phyloP scores from a whole-genome alignment of 2,113 vertebrate genomes.

The Suncus etruscus region DNA sequence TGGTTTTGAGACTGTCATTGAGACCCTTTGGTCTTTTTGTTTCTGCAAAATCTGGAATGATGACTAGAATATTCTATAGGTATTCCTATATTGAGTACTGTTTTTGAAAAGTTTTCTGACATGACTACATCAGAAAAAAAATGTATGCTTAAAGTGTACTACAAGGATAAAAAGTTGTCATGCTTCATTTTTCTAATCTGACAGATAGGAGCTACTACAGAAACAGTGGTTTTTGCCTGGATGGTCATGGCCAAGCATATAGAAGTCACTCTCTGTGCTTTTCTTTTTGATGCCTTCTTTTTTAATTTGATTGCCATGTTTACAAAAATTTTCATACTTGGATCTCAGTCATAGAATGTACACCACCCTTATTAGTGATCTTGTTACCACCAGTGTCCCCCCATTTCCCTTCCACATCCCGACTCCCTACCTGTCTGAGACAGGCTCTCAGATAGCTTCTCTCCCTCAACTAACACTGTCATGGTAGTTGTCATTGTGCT shows the following conservation, averaged over 20 bases:
- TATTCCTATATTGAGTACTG: neutral
- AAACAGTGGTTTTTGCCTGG: no score
- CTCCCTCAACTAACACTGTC: no score
- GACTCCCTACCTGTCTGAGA: no score
- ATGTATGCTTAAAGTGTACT: neutral
- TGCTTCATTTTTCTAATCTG: neutral
- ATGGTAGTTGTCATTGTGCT: no score
- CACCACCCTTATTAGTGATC: no score
- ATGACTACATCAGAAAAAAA: neutral
- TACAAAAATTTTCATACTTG: no score
- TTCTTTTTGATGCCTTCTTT: neutral
- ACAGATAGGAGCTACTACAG: neutral
- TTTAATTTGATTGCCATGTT: no score
- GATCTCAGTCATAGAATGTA: no score
- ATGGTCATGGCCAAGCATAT: accelerated
- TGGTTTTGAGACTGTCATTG: neutral
- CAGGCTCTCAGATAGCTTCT: no score
- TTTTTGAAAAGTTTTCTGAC: neutral
- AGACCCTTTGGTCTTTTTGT: no score
- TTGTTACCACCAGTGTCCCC: neutral
- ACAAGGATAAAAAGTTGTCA: neutral
- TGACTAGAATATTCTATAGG: neutral
- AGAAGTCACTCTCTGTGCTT: accelerated
- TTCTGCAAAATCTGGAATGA: neutral
- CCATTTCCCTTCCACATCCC: no score